phyloP scores from a whole-genome alignment of 2,113 vertebrate species.

The Butastur rufipennis region DNA sequence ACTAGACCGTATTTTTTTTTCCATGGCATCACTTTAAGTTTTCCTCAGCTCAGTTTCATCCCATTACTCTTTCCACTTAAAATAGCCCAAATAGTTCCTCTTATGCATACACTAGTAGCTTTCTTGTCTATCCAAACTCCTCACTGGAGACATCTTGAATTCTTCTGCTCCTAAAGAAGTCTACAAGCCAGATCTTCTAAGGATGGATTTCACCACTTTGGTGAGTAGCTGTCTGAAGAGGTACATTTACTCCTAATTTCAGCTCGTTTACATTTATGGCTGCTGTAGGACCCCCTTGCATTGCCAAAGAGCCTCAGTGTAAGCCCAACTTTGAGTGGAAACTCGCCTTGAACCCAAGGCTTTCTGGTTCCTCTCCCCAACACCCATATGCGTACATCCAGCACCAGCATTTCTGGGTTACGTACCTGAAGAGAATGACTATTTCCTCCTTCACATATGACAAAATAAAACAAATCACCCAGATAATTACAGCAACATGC shows the following conservation, averaged over 20 bases:
- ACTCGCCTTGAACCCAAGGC: background rate
- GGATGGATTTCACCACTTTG: background rate
- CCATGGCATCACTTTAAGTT: background rate
- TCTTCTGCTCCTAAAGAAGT: background rate
- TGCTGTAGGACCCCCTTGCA: background rate
- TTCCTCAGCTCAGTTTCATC: conserved; percentile 15
- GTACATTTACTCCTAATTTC: background rate
- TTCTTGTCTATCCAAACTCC: background rate
- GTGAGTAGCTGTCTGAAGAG: background rate
- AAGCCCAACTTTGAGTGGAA: background rate
- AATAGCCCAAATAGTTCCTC: conserved; percentile 8
- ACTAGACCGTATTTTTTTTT: background rate
- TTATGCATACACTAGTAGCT: background rate
- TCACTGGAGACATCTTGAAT: background rate
- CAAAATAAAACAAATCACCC: conserved; percentile 19
- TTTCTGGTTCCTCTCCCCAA: background rate
- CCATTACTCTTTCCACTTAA: background rate
- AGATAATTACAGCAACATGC: conserved; percentile 17
- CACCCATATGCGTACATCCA: background rate
- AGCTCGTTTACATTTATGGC: background rate
- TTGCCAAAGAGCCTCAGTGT: background rate
- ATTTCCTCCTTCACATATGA: background rate
- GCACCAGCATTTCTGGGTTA: background rate
- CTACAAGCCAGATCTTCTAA: background rate
- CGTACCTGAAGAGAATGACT: background rate